These are phyloP conservation scores for Petrocephalus microphthalmus DNA, from an alignment of 2,113 vertebrate species.

Conservation along the genomic window DNA sequence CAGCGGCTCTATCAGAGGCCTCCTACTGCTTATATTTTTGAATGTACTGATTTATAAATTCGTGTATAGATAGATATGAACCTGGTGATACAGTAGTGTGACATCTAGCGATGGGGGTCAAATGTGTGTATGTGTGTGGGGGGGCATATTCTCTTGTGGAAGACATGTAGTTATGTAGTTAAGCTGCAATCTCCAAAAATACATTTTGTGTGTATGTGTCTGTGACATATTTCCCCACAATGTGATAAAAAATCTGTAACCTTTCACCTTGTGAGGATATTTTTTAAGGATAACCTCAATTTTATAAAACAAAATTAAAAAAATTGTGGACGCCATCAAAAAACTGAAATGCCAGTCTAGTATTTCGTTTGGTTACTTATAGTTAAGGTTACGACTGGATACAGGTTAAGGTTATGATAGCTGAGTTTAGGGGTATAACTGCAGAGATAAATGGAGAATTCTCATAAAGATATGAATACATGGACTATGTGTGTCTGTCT, in stretches of 20 bases:
- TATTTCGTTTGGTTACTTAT: not conserved
- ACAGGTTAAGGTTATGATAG: not conserved
- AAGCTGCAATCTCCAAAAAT: not conserved
- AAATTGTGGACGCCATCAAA: not conserved
- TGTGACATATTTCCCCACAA: not conserved
- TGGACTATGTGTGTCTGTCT: not conserved
- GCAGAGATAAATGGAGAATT: not conserved
- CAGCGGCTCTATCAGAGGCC: not conserved
- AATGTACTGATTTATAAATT: not conserved
- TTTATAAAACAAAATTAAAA: too few relatives aligned
- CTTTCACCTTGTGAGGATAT: not conserved
- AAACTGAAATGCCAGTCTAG: not conserved
- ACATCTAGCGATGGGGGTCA: not conserved
- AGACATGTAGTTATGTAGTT: not conserved
- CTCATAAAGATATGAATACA: not conserved
- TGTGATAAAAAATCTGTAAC: not conserved
- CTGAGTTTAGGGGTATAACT: not conserved
- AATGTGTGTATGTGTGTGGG: not conserved
- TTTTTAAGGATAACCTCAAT: not conserved
- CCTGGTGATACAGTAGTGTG: not conserved
- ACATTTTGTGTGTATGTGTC: not conserved
- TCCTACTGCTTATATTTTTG: not conserved
- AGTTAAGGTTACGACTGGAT: not conserved
- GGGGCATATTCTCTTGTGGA: not conserved
- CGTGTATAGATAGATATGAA: not conserved